Evolutionary conservation across 2,797 vertebrate species (phyloP).

Genomic region (Margarornis squamiger): DNA sequence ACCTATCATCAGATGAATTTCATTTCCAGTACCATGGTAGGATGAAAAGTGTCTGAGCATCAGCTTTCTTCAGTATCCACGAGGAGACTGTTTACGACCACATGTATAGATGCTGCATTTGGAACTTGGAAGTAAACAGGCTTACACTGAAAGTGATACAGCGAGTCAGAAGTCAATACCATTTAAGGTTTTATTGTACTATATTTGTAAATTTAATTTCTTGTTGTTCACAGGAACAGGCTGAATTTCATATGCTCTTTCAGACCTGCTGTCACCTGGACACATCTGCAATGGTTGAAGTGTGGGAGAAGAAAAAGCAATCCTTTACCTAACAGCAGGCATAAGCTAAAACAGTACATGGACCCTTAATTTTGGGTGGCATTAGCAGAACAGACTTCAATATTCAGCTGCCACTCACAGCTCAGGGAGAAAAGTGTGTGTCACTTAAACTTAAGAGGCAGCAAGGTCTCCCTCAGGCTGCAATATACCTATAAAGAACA

Average conservation of each 20-base stretch:
- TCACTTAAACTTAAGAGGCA: background rate
- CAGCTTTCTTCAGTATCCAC: background rate
- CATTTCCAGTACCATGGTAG: conserved; percentile 62
- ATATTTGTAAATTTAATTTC: background rate
- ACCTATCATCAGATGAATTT: background rate
- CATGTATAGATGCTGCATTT: background rate
- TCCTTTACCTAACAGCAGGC: background rate
- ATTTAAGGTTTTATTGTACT: background rate
- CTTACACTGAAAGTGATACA: background rate
- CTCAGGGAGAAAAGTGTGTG: background rate
- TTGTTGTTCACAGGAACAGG: background rate
- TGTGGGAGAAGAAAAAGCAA: background rate
- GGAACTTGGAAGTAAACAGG: background rate
- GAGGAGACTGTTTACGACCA: background rate
- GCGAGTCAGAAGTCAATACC: background rate
- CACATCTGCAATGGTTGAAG: background rate
- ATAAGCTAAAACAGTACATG: accelerated
- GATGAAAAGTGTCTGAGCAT: conserved; percentile 49
- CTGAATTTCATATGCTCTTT: background rate
- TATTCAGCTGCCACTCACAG: accelerated
- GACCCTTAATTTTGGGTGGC: background rate
- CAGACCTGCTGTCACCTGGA: background rate
- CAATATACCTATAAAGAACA: background rate
- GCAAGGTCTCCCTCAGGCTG: background rate
- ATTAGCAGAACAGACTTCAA: background rate